These are phyloP conservation scores for Microtus montanus DNA, from an alignment of 2,113 vertebrate species.

Conservation along the genomic window DNA sequence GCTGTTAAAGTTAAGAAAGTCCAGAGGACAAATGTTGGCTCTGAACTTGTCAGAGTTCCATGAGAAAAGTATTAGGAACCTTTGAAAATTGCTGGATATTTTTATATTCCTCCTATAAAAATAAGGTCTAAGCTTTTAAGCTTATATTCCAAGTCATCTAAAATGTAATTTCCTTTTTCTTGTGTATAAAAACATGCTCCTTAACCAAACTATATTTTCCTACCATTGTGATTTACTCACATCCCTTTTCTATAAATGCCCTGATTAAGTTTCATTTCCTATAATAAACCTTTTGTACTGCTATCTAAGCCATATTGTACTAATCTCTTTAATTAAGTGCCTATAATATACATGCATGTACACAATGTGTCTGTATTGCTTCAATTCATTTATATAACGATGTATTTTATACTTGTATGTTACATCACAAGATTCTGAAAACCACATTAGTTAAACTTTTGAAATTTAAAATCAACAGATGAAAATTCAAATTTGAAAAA, in stretches of 20 bases:
- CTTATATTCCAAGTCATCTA: neutral
- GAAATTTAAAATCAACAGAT: neutral
- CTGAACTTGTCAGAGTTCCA: neutral
- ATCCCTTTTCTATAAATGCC: neutral
- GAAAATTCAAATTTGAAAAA: neutral
- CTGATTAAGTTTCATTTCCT: slow-evolving; percentile 15
- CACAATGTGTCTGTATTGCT: neutral
- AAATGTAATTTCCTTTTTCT: neutral
- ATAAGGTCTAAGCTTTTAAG: neutral
- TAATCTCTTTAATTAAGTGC: slow-evolving; percentile 5
- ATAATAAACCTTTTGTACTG: neutral
- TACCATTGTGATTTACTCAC: neutral
- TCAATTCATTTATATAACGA: neutral
- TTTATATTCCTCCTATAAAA: neutral
- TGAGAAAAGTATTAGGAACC: neutral
- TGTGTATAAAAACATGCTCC: neutral
- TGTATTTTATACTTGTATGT: neutral
- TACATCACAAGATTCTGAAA: slow-evolving; percentile 36
- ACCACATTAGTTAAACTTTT: neutral
- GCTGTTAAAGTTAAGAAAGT: neutral
- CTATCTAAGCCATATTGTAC: neutral
- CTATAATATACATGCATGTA: neutral
- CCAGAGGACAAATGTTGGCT: neutral
- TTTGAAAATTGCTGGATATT: neutral
- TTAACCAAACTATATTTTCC: neutral